These are phyloP conservation scores for Brachirus orientalis DNA, from an alignment of 2,113 vertebrate genomes.

Conservation along the genomic window DNA sequence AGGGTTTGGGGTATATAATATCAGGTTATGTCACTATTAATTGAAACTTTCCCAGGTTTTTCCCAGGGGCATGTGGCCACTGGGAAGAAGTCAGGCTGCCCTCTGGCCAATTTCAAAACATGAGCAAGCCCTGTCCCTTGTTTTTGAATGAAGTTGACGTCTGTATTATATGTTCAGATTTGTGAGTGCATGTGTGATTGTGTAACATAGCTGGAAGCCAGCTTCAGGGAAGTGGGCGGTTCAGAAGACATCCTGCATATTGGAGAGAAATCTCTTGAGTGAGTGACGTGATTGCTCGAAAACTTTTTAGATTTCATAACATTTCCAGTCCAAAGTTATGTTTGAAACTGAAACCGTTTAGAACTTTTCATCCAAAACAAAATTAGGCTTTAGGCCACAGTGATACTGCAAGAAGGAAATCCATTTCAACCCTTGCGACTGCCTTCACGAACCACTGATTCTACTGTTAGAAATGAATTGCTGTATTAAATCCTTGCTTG, in stretches of 20 bases:
- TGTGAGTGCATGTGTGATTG: constrained; percentile 22
- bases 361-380: background rate
- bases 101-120: background rate
- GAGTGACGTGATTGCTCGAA: too few relatives aligned
- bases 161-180: constrained; percentile 5
- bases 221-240: constrained; percentile 34
- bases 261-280: background rate
- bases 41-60: too few relatives aligned
- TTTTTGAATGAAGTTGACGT: background rate
- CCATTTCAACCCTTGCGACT: too few relatives aligned
- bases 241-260: constrained; percentile 12
- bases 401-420: too few relatives aligned
- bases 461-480: background rate
- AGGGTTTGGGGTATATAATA: too few relatives aligned
- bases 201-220: constrained; percentile 32
- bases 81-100: too few relatives aligned
- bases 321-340: background rate
- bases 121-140: too few relatives aligned
- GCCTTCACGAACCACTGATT: background rate
- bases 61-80: too few relatives aligned
- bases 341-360: constrained; percentile 1
- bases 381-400: too few relatives aligned
- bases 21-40: too few relatives aligned
- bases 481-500: background rate
- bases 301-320: background rate